Percentiles rank a stretch among this genome's conserved stretches.
phyloP scores from a whole-genome alignment of 2,113 vertebrate genomes.

The Corythoichthys intestinalis region DNA sequence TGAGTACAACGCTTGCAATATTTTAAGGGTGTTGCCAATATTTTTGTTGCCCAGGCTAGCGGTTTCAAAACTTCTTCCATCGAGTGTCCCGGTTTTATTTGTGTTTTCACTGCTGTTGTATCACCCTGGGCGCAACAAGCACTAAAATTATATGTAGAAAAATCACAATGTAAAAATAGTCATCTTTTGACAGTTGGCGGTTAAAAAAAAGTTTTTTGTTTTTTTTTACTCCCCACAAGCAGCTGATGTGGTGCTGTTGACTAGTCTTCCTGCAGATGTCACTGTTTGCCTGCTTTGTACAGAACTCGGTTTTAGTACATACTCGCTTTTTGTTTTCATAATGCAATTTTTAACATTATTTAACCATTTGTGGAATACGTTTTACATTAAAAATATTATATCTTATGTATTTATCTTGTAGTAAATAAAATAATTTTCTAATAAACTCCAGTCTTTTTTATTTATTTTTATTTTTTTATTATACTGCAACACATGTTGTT shows the following conservation, averaged over 20 bases:
- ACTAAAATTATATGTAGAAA: not conserved
- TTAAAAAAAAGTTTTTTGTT: not conserved
- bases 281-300: conserved; percentile 43
- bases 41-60: not conserved
- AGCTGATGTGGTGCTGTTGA: conserved; percentile 29
- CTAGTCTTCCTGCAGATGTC: conserved; percentile 51
- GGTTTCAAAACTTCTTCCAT: not conserved
- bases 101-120: no score
- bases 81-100: no score
- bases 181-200: not conserved
- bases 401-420: no score
- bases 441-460: no score
- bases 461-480: no score
- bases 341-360: not conserved
- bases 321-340: not conserved
- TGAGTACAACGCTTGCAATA: not conserved
- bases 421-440: no score
- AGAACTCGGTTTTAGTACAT: no score
- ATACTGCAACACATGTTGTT: no score
- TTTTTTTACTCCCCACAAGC: not conserved
- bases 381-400: not conserved
- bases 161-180: not conserved
- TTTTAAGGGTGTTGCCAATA: no score
- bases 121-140: no score
- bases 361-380: not conserved